Evolutionary conservation across 2,113 vertebrate genomes (phyloP).

Genomic region (Trachemys scripta): DNA sequence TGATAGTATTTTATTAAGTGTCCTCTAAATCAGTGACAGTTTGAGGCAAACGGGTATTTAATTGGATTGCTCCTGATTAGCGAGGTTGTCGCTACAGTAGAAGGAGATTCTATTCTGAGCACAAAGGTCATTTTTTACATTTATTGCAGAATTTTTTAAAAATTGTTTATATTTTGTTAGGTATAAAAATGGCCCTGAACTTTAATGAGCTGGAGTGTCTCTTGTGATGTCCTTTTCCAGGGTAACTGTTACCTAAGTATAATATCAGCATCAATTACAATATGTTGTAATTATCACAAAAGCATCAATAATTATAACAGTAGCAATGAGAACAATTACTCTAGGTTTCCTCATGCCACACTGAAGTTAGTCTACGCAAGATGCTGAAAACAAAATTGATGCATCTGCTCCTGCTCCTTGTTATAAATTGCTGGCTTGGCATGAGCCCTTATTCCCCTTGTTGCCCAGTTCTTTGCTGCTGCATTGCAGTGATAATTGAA

Average conservation of each 20-base stretch:
- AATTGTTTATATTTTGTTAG: background rate
- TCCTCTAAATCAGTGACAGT: fast-evolving
- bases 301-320: background rate
- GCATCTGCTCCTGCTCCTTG: background rate
- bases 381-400: background rate
- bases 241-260: background rate
- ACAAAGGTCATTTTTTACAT: background rate
- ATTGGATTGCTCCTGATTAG: background rate
- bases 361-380: background rate
- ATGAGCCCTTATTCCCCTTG: background rate
- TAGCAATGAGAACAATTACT: background rate
- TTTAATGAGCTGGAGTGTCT: background rate
- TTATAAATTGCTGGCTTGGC: background rate
- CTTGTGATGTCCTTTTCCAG: background rate
- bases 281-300: background rate
- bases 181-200: background rate
- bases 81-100: fast-evolving
- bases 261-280: background rate
- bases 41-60: background rate
- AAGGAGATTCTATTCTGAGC: background rate
- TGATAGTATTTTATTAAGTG: fast-evolving
- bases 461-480: background rate
- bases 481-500: background rate
- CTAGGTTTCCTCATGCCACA: background rate
- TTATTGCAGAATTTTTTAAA: background rate